Conservation (phyloP, 2,797 vertebrate genomes). For the Lithobates pipiens region DNA sequence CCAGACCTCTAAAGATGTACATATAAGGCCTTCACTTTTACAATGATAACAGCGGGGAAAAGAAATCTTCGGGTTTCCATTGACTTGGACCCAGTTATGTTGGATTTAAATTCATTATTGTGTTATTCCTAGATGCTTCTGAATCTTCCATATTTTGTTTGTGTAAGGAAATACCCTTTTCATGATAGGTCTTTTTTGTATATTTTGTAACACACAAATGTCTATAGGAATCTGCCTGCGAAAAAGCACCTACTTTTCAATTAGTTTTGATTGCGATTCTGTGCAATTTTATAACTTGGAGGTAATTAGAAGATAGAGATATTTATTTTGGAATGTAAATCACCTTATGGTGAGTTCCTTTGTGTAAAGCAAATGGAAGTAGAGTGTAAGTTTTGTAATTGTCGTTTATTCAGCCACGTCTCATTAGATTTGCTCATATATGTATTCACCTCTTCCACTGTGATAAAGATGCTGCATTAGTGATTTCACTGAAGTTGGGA, state of each 20-base stretch:
- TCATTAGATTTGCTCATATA: slow-evolving; percentile 11
- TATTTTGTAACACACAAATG: slow-evolving; percentile 52
- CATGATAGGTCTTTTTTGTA: slow-evolving; percentile 32
- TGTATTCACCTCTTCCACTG: slow-evolving; percentile 42
- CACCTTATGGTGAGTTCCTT: not conserved
- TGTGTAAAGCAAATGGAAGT: slow-evolving; percentile 4
- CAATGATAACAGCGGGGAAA: not conserved
- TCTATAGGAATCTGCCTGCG: slow-evolving; percentile 40
- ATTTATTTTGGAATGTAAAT: slow-evolving; percentile 52
- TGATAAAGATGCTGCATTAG: slow-evolving; percentile 28
- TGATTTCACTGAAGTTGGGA: not conserved
- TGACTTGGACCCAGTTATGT: not conserved
- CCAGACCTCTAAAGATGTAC: slow-evolving; percentile 17
- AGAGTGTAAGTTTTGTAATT: slow-evolving; percentile 11
- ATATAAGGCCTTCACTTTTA: slow-evolving; percentile 4
- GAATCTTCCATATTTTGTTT: slow-evolving; percentile 32
- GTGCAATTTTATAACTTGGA: slow-evolving; percentile 21
- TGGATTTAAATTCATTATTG: slow-evolving; percentile 10
- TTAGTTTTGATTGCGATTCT: slow-evolving; percentile 23
- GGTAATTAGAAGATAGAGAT: slow-evolving; percentile 19
- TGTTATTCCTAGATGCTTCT: slow-evolving; percentile 20
- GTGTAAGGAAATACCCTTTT: slow-evolving; percentile 20
- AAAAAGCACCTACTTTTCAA: slow-evolving; percentile 16
- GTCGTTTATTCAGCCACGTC: slow-evolving; percentile 21
- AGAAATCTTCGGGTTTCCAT: not conserved